Percentiles rank a stretch among this genome's conserved stretches.
These are phyloP conservation scores for Drosophila mayaguana DNA, from an alignment of 2,888 invertebrate species.

Conservation along the genomic window DNA sequence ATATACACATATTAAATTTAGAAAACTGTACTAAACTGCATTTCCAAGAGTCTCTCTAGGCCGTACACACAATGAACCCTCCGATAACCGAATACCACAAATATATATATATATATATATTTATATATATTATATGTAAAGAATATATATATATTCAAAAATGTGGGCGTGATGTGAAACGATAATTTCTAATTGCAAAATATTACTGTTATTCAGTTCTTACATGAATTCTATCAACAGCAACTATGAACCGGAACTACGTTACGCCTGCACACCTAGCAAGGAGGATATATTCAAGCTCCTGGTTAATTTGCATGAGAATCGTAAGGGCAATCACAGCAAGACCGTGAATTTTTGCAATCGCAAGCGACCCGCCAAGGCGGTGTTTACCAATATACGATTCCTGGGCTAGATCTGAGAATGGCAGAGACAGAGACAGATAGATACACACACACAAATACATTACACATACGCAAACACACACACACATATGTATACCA, in stretches of 20 bases:
- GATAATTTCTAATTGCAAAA: constrained; percentile 66
- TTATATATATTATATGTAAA: not conserved
- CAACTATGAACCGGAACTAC: constrained; percentile 87
- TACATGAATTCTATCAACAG: constrained; percentile 82
- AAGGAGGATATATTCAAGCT: constrained; percentile 88
- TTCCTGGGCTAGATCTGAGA: constrained; percentile 86
- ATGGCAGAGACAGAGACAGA: constrained; percentile 1
- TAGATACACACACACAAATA: constrained; percentile 1
- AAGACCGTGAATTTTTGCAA: constrained; percentile 88
- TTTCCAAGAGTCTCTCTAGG: constrained; percentile 71
- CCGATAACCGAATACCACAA: constrained; percentile 35
- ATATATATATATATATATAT: not conserved
- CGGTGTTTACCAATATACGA: constrained; percentile 88
- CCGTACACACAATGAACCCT: constrained; percentile 30
- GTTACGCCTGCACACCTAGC: constrained; percentile 88
- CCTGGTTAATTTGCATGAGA: constrained; percentile 87
- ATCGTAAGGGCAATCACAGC: constrained; percentile 86
- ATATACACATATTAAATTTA: not conserved
- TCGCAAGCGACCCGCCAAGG: constrained; percentile 87
- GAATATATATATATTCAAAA: constrained; percentile 9
- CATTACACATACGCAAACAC: constrained; percentile 51
- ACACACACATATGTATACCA: constrained; percentile 74
- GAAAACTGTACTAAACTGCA: constrained; percentile 43
- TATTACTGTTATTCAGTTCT: constrained; percentile 77
- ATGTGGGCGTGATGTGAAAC: constrained; percentile 59